Evolutionary conservation across 30 jellyfish, hydroid and myxozoan species (phyloP).

Genomic region (Turritopsis rubra): DNA sequence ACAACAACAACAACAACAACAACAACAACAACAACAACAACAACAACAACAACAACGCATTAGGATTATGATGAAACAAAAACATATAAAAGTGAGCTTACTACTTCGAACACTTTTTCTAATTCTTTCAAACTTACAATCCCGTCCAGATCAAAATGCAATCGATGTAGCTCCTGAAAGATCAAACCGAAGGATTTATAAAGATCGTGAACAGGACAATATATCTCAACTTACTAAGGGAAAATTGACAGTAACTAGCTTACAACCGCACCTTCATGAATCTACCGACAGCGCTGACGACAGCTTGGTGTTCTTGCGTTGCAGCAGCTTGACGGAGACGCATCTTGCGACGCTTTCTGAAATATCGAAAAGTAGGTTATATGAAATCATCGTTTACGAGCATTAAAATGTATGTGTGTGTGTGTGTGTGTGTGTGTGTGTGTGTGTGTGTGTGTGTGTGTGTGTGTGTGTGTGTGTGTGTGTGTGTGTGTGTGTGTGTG

Average conservation of each 20-base stretch:
- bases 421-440: too few relatives aligned
- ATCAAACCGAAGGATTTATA: not conserved
- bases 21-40: too few relatives aligned
- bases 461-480: too few relatives aligned
- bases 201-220: not conserved
- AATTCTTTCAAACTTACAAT: constrained; percentile 73
- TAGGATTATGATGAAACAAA: not conserved
- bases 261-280: constrained; percentile 59
- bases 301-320: constrained; percentile 89
- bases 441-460: too few relatives aligned
- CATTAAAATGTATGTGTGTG: too few relatives aligned
- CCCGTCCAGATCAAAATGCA: constrained; percentile 83
- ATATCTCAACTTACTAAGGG: not conserved
- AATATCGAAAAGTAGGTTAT: too few relatives aligned
- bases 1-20: too few relatives aligned
- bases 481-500: not conserved
- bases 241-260: not conserved
- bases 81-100: constrained; percentile 23
- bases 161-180: constrained; percentile 75
- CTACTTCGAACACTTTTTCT: constrained; percentile 66
- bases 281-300: constrained; percentile 91
- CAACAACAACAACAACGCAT: too few relatives aligned
- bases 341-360: constrained; percentile 87
- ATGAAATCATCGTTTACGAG: too few relatives aligned
- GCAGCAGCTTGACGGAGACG: constrained; percentile 85